Evolutionary conservation across 2,797 vertebrate species (phyloP).

Genomic region (Tragelaphus eurycerus): DNA sequence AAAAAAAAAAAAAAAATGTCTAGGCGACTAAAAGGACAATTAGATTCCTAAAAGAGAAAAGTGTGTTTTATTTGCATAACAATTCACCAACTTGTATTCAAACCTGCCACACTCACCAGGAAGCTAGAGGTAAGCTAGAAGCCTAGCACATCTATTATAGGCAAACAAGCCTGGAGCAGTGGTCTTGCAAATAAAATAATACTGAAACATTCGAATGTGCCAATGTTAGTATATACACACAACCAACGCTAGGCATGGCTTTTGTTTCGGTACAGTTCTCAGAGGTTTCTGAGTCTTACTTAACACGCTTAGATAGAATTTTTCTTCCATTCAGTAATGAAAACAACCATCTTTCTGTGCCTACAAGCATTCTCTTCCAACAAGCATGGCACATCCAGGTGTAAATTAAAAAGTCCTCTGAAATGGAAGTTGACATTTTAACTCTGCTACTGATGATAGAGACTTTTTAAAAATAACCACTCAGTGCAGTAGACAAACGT

Average conservation of each 20-base stretch:
- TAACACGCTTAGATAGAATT: neutral
- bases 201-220: neutral
- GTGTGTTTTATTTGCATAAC: conserved; percentile 83
- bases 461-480: conserved; percentile 48
- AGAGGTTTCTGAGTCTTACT: neutral
- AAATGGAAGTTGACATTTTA: conserved; percentile 53
- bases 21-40: conserved; percentile 76
- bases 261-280: conserved; percentile 20
- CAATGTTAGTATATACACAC: neutral
- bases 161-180: neutral
- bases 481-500: neutral
- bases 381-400: neutral
- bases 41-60: conserved; percentile 77
- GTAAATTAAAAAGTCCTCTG: conserved; percentile 10
- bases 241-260: neutral
- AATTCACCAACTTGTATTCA: conserved; percentile 70
- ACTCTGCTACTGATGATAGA: neutral
- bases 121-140: conserved; percentile 27
- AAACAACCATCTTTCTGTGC: neutral
- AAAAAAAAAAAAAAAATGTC: conserved; percentile 51
- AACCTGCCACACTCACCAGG: conserved; percentile 59
- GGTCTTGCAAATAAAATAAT: neutral
- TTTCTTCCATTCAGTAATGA: neutral
- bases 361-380: neutral
- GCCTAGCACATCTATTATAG: neutral